These are phyloP conservation scores for Dicyrtoma fusca DNA, from an alignment of 2,888 invertebrate species.

Conservation along the genomic window DNA sequence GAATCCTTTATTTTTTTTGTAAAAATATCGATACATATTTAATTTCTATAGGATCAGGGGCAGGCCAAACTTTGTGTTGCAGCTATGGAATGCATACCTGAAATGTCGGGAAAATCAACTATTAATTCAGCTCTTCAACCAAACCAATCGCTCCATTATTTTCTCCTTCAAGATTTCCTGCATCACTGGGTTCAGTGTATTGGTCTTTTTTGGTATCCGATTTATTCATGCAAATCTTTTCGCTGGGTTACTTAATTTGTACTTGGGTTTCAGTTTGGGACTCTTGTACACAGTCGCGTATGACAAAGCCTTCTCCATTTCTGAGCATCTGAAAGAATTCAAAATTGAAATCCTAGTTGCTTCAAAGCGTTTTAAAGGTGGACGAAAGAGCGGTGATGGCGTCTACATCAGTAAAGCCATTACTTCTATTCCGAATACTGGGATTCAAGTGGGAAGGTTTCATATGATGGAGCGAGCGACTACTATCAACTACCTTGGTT, in stretches of 20 bases:
- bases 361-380: no score
- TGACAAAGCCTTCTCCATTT: constrained; percentile 1
- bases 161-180: background rate
- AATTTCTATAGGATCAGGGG: no score
- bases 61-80: no score
- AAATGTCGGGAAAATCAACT: background rate
- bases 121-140: constrained; percentile 12
- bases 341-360: background rate
- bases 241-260: background rate
- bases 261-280: background rate
- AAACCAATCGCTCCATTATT: constrained; percentile 12
- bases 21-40: no score
- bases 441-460: background rate
- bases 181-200: background rate
- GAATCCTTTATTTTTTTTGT: no score
- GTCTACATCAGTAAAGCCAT: background rate
- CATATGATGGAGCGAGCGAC: background rate
- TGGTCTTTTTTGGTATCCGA: background rate
- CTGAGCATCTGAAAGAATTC: background rate
- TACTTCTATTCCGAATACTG: no score
- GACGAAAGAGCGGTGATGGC: no score
- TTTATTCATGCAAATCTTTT: background rate
- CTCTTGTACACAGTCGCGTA: background rate
- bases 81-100: no score
- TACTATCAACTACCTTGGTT: background rate